Percentiles rank a stretch among this genome's conserved stretches.
Evolutionary conservation across 2,888 invertebrate genomes (phyloP).

Genomic region (Spodoptera exigua): DNA sequence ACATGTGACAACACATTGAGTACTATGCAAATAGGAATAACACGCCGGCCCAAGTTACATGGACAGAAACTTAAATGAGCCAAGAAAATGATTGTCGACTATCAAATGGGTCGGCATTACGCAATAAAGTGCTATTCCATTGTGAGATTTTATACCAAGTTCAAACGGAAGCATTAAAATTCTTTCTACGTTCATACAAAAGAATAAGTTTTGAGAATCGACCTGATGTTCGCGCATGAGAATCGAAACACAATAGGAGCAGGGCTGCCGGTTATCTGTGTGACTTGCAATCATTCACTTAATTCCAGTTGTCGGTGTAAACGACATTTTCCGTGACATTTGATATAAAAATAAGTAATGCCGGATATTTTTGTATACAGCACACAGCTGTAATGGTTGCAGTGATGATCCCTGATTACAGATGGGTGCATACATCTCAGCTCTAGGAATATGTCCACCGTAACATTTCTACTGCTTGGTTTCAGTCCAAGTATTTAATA

Average conservation of each 20-base stretch:
- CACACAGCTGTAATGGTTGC: neutral
- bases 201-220: conserved; percentile 87
- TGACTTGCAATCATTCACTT: conserved; percentile 54
- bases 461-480: too few species aligned
- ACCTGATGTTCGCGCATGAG: conserved; percentile 80
- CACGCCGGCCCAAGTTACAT: conserved; percentile 50
- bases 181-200: conserved; percentile 85
- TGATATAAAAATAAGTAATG: conserved; percentile 1
- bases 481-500: too few species aligned
- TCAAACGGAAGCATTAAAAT: conserved; percentile 88
- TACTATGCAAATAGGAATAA: conserved; percentile 54
- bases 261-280: conserved; percentile 64
- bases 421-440: neutral
- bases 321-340: conserved; percentile 21
- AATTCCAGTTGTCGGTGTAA: conserved; percentile 49
- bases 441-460: too few species aligned
- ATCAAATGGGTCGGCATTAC: conserved; percentile 73
- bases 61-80: conserved; percentile 64
- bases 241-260: conserved; percentile 79
- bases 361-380: neutral
- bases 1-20: conserved; percentile 42
- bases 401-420: neutral
- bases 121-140: conserved; percentile 75
- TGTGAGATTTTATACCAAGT: conserved; percentile 81
- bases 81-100: conserved; percentile 66